phyloP scores from a whole-genome alignment of 2,113 vertebrate species.

The Micronycteris hirsuta region DNA sequence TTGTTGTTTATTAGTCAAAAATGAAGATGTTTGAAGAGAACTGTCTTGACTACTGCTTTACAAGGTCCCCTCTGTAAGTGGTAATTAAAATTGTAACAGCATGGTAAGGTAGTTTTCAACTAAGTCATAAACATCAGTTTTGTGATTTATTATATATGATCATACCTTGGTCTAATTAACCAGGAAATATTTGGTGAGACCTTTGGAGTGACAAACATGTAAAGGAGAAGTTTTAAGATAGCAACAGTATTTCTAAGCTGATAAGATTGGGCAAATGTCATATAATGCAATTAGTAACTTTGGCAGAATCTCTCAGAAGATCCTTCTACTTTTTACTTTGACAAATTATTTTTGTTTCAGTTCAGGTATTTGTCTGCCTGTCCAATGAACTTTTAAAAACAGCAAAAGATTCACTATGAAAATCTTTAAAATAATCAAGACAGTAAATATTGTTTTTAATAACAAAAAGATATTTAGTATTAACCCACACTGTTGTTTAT shows the following conservation, averaged over 20 bases:
- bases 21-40: not conserved
- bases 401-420: not conserved
- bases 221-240: constrained; percentile 14
- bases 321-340: not conserved
- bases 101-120: not conserved
- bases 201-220: not conserved
- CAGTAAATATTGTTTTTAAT: constrained; percentile 12
- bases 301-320: not conserved
- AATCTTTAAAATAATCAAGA: not conserved
- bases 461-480: not conserved
- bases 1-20: not conserved
- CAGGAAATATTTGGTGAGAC: constrained; percentile 12
- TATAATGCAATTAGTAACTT: not conserved
- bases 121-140: constrained; percentile 17
- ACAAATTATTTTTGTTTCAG: not conserved
- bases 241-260: not conserved
- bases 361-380: not conserved
- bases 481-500: not conserved
- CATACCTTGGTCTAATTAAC: not conserved
- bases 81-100: not conserved
- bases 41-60: not conserved
- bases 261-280: not conserved
- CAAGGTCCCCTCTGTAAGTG: not conserved
- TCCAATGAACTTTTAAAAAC: not conserved
- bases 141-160: not conserved